Conservation (phyloP, 2,888 invertebrate genomes). For the Siphlonurus alternatus region DNA sequence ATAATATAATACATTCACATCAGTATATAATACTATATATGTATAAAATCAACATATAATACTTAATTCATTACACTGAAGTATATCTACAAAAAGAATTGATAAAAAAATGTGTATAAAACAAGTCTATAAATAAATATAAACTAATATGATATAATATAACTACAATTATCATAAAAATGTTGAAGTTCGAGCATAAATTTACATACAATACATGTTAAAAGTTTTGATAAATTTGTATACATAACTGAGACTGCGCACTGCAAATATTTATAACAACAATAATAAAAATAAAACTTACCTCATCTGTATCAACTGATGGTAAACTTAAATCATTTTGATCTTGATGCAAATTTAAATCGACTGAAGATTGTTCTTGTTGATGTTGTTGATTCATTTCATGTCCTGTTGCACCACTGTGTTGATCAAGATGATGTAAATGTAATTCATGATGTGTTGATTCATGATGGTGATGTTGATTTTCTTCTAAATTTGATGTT, state of each 20-base stretch:
- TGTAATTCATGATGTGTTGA: neutral
- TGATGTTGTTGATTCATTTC: neutral
- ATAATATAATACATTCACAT: neutral
- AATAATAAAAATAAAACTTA: no score
- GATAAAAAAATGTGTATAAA: no score
- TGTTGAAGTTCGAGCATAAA: neutral
- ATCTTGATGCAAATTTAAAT: neutral
- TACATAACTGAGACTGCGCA: neutral
- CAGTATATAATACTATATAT: no score
- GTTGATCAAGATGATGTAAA: neutral
- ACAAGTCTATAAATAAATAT: no score
- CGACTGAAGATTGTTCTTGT: no score
- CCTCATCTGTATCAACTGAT: neutral
- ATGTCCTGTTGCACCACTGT: neutral
- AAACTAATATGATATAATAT: no score
- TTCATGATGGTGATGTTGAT: neutral
- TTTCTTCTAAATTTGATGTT: neutral
- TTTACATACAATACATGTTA: neutral
- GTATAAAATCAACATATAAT: no score
- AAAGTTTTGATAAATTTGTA: no score
- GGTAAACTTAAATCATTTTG: neutral
- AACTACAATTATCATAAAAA: no score
- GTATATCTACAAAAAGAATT: no score
- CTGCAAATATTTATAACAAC: no score
- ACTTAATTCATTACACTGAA: no score